These are phyloP conservation scores for Idris sp. DNA, from an alignment of 1,140 invertebrate genomes.

Conservation along the genomic window DNA sequence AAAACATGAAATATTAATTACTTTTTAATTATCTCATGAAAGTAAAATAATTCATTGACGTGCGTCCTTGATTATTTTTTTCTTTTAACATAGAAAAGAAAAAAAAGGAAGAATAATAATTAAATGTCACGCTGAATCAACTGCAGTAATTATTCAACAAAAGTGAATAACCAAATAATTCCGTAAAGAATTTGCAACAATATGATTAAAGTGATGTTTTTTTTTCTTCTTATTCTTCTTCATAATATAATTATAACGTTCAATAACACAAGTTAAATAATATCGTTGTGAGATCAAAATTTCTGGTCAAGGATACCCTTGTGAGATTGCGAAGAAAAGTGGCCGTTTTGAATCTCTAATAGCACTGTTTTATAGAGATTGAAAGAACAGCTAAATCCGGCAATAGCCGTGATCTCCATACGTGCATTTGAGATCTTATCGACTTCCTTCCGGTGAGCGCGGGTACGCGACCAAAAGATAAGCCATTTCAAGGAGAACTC, in stretches of 20 bases:
- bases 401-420: slow-evolving; percentile 62
- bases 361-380: slow-evolving; percentile 49
- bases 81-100: slow-evolving; percentile 13
- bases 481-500: slow-evolving; percentile 61
- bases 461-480: slow-evolving; percentile 59
- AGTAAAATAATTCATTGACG: slow-evolving; percentile 44
- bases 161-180: no score
- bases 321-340: no score
- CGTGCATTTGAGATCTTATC: slow-evolving; percentile 61
- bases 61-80: slow-evolving; percentile 43
- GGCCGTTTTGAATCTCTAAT: slow-evolving; percentile 19
- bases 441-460: slow-evolving; percentile 65
- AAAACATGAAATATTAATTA: slow-evolving; percentile 58
- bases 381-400: slow-evolving; percentile 50
- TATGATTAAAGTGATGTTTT: no score
- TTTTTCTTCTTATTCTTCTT: no score
- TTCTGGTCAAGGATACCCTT: no score
- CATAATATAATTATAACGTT: no score
- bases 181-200: no score
- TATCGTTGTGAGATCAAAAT: no score
- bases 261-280: no score
- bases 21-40: slow-evolving; percentile 55
- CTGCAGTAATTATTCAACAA: neutral
- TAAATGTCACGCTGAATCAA: slow-evolving; percentile 8
- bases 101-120: no score